Evolutionary conservation across 2,113 vertebrate genomes (phyloP).

Genomic region (Morone saxatilis): DNA sequence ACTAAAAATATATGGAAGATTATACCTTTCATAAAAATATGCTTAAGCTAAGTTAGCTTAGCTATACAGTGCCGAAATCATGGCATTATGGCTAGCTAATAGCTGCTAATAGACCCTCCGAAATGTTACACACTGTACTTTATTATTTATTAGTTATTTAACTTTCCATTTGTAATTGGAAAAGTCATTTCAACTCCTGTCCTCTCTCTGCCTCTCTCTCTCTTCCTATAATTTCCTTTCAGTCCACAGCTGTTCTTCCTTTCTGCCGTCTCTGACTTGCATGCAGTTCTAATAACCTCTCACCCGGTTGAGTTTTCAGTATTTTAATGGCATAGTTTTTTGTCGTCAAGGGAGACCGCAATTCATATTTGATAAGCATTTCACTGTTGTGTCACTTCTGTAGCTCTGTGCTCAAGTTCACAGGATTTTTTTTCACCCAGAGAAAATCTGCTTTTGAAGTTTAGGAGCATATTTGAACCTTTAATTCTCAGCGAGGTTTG

Average conservation of each 20-base stretch:
- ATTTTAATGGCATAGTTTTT: slow-evolving; percentile 39
- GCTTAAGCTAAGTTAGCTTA: neutral
- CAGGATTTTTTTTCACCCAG: slow-evolving; percentile 5
- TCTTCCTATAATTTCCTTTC: slow-evolving; percentile 1
- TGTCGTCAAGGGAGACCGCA: neutral
- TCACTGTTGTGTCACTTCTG: slow-evolving; percentile 37
- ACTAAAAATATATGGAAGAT: neutral
- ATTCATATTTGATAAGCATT: slow-evolving; percentile 48
- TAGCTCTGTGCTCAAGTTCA: slow-evolving; percentile 45
- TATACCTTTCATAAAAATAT: neutral
- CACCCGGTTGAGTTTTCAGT: neutral
- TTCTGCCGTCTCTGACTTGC: neutral
- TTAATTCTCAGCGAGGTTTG: slow-evolving; percentile 39
- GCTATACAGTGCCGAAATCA: no score
- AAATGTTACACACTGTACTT: neutral
- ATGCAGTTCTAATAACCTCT: slow-evolving; percentile 17
- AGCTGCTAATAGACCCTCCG: no score
- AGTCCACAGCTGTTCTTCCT: neutral
- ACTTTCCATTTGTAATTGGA: neutral
- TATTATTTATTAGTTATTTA: neutral
- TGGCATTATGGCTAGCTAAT: no score
- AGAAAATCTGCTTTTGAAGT: slow-evolving; percentile 39
- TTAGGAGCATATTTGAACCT: slow-evolving; percentile 21
- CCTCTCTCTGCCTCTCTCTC: neutral
- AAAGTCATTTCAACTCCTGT: neutral